Evolutionary conservation across 92 coral and sea anemone species (phyloP), one percentile per base, ranked within the genome.

Genomic region (Paragorgia papillata): DNA sequence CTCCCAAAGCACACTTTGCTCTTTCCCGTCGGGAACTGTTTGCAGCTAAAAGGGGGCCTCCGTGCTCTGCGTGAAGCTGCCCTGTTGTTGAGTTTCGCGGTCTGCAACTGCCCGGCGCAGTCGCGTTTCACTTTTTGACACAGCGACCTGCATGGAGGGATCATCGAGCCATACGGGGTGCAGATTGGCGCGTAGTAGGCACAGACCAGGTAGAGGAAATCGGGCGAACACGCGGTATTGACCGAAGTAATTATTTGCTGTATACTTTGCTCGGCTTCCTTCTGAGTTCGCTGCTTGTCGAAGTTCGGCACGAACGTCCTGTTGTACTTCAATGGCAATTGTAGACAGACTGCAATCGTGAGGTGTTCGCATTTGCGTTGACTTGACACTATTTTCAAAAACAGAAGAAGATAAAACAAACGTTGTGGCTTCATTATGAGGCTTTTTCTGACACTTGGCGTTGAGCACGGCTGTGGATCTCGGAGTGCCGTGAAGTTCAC

Each of bases 151-250:
- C 78, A 71, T 28, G 78, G 78, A 3, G 9, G 50, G 9, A 71
- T 58, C 64, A 55, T 53, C 24, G 17, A 29, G 0, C 44, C 46
- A 19, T 49, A 48, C n/a, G 60, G 28, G 21, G 61, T 69, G 46
- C 76, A 69, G 0, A 69, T 57, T 48, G 78, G 78, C 10, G 78
- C 78, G 34, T 53, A 71, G 37, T 53, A 71, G 0, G 78, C 9
- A 20, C 78, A 71, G 15, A 21, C 43, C 19, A 71, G 50, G 64
- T 71, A 53, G 1, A 31, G 17, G 15, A 54, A 14, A 19, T 71
- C 78, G 14, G 49, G 49, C 44, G 78, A 71, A 24, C 78, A 71
- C 7, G 13, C 51, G 49, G 78, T 49, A 28, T 71, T 71, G 8
- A 71, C 26, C 8, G 54, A 12, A 3, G 63, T 22, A 15, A 6